Conservation (phyloP, 2,797 vertebrate species). For the Clarias laeviceps region DNA sequence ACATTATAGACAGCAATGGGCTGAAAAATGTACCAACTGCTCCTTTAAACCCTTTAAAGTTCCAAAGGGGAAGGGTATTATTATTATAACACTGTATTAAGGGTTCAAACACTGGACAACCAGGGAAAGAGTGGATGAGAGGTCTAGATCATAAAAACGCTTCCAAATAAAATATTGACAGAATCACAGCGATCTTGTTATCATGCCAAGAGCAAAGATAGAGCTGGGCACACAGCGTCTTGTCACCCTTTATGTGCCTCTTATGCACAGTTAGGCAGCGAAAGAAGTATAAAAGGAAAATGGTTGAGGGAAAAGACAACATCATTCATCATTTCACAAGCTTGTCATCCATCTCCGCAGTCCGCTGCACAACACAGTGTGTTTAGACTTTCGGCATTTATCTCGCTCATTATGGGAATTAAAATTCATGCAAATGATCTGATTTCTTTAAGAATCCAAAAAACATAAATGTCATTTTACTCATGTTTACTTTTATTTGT, state of each 20-base stretch:
- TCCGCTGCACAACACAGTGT: background rate
- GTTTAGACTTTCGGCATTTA: background rate
- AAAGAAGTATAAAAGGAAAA: slow-evolving; percentile 20
- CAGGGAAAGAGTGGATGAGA: background rate
- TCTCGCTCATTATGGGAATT: background rate
- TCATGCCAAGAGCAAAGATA: slow-evolving; percentile 2
- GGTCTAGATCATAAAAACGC: background rate
- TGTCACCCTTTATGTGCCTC: background rate
- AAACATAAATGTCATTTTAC: background rate
- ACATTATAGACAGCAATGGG: background rate
- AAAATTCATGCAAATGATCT: background rate
- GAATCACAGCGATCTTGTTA: slow-evolving; percentile 14
- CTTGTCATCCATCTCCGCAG: slow-evolving; percentile 16
- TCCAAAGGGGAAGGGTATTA: background rate
- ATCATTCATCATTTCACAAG: slow-evolving; percentile 18
- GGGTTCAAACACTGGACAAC: background rate
- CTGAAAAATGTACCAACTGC: background rate
- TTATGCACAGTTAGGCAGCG: slow-evolving; percentile 17
- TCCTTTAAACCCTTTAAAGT: background rate
- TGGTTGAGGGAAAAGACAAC: slow-evolving; percentile 12
- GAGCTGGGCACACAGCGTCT: background rate
- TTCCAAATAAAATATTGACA: background rate
- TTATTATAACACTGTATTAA: background rate
- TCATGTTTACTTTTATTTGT: background rate
- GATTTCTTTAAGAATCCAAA: background rate